Evolutionary conservation across 2,888 invertebrate species (phyloP), one percentile per base, ranked within the genome.

Genomic region (Atherix ibis): DNA sequence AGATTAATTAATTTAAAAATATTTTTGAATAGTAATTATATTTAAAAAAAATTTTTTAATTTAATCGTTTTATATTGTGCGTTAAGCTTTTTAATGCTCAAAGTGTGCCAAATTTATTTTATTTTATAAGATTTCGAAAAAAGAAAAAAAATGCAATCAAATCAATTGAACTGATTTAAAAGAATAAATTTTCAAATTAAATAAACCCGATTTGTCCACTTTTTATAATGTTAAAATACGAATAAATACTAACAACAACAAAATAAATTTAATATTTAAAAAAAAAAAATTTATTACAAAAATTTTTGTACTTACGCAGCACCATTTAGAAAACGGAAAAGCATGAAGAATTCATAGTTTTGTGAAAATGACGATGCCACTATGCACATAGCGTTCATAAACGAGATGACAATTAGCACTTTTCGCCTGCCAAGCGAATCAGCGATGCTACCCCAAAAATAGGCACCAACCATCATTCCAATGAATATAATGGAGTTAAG

Each of bases 401-500:
- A 73, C 46, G 88, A 83, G 50, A 88, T 89, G 52, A 79, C 81
- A 49, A 91, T 82, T 45, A 91, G 73, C 44, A 89, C 82, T 51
- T 81, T 79, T 53, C 83, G 79, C 53, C 91, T 76, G 34, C 91
- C 91, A 46, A 83, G 62, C 34, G 83, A 74, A 65, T 91, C 91
- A 41, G 89, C 87, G 48, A 89, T 75, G 26, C 84, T 83, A 48
- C 89, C 89, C 88, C 89, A 89, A 48, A 79, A 73, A 63, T 88
- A 89, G 39, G 89, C 89, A 43, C 91, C 91, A 40, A 81, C 78
- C 87, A 91, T 87, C 89, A 91, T 91, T 37, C 85, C 85, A 67
- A 76, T 73, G 64, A 83, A 82, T 46, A 83, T 79, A 56, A 80
- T 78, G 44, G 80, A 78, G 64, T 79, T 83, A 46, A 79, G 70